phyloP scores from a whole-genome alignment of 2,888 invertebrate genomes.

The Lochmaea crataegi region DNA sequence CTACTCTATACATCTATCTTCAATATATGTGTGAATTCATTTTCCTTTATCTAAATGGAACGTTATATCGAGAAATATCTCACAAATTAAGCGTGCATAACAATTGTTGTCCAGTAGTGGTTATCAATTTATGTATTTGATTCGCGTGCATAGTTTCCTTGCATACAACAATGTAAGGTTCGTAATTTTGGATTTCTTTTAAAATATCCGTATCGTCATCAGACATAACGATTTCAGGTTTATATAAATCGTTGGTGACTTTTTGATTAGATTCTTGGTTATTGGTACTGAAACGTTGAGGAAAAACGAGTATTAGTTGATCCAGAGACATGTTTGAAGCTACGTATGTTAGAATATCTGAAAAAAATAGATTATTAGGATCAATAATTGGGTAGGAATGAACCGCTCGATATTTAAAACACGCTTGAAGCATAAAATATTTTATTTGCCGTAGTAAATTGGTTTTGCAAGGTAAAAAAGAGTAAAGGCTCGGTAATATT shows the following conservation, averaged over 20 bases:
- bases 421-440: too few species aligned
- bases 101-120: constrained; percentile 71
- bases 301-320: constrained; percentile 64
- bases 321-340: constrained; percentile 65
- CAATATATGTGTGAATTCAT: not conserved
- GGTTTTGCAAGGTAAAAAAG: too few species aligned
- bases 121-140: constrained; percentile 71
- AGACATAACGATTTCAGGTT: constrained; percentile 44
- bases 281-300: constrained; percentile 60
- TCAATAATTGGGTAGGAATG: too few species aligned
- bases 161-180: constrained; percentile 65
- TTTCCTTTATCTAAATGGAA: not conserved
- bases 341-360: constrained; percentile 65
- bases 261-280: constrained; percentile 32
- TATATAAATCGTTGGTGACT: constrained; percentile 23
- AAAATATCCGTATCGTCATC: constrained; percentile 56
- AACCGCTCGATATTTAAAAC: too few species aligned
- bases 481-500: too few species aligned
- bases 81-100: constrained; percentile 63
- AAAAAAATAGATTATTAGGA: constrained; percentile 33
- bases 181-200: constrained; percentile 64
- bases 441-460: too few species aligned
- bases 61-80: not conserved
- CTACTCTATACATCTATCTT: not conserved
- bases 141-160: constrained; percentile 73